These are phyloP conservation scores for Erythrolamprus reginae DNA, from an alignment of 2,113 vertebrate species.

Conservation along the genomic window DNA sequence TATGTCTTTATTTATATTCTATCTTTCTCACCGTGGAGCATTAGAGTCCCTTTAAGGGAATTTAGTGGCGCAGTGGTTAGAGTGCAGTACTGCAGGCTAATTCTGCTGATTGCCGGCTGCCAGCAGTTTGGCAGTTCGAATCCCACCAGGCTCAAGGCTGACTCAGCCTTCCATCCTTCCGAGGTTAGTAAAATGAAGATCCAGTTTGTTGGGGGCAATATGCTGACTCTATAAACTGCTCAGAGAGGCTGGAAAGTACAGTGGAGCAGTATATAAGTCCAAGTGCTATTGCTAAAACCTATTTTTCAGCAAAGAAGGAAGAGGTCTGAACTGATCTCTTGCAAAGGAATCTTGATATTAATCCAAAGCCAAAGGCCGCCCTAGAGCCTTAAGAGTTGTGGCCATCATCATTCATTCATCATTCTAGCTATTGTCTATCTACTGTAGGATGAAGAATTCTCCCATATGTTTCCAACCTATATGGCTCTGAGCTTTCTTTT, in stretches of 20 bases:
- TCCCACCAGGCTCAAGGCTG: too few relatives aligned
- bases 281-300: not conserved
- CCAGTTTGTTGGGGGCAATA: too few relatives aligned
- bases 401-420: not conserved
- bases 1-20: not conserved
- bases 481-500: not conserved
- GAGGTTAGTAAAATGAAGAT: too few relatives aligned
- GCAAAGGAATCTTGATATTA: not conserved
- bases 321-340: not conserved
- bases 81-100: too few relatives aligned
- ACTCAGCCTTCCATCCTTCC: too few relatives aligned
- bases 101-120: too few relatives aligned
- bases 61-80: too few relatives aligned
- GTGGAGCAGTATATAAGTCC: too few relatives aligned
- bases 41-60: not conserved
- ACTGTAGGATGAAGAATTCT: not conserved
- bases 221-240: too few relatives aligned
- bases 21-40: not conserved
- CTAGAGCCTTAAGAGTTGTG: not conserved
- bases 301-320: not conserved
- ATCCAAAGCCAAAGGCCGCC: not conserved
- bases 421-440: not conserved
- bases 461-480: not conserved
- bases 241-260: too few relatives aligned
- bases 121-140: too few relatives aligned